Percentiles rank a stretch among this genome's conserved stretches.
Evolutionary conservation across 2,113 vertebrate species (phyloP).

Genomic region (Arothron firmamentum): DNA sequence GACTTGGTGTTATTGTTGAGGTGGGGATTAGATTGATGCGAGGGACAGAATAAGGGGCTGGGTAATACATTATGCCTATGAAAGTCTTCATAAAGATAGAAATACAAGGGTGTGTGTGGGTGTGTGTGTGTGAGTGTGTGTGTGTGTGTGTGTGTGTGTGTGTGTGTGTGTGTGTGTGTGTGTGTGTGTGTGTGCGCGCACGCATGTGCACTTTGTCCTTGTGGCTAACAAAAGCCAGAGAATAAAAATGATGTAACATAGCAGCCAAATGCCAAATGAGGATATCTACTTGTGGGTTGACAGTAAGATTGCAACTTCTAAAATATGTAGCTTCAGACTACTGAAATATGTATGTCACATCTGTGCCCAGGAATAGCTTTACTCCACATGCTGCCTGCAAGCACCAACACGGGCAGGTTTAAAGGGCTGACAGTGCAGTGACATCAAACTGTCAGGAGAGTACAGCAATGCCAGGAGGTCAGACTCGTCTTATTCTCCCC

Average conservation of each 20-base stretch:
- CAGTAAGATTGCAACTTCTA: slow-evolving; percentile 40
- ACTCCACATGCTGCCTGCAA: slow-evolving; percentile 29
- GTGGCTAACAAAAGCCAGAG: slow-evolving; percentile 3
- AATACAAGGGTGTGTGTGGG: not conserved
- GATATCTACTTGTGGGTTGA: slow-evolving; percentile 35
- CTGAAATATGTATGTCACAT: slow-evolving; percentile 57
- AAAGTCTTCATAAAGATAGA: too few species aligned
- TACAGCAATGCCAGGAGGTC: slow-evolving; percentile 24
- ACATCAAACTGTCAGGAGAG: slow-evolving; percentile 38
- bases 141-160: slow-evolving; percentile 3
- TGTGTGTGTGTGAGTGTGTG: slow-evolving; percentile 3
- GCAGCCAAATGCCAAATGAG: slow-evolving; percentile 25
- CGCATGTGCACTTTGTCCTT: not conserved
- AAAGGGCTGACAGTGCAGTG: slow-evolving; percentile 41
- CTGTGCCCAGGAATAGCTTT: slow-evolving; percentile 28
- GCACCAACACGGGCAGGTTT: slow-evolving; percentile 23
- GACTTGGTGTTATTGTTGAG: too few species aligned
- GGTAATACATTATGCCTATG: too few species aligned
- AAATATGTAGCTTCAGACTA: slow-evolving; percentile 54
- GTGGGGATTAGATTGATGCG: too few species aligned
- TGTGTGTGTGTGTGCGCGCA: slow-evolving; percentile 3
- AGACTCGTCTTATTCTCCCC: slow-evolving; percentile 22
- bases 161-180: slow-evolving; percentile 3
- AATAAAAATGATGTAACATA: slow-evolving; percentile 12
- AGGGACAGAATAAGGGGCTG: too few species aligned